Evolutionary conservation across 53 echinoderm and acorn worm species (phyloP).

Genomic region (Pentamera pediparva): DNA sequence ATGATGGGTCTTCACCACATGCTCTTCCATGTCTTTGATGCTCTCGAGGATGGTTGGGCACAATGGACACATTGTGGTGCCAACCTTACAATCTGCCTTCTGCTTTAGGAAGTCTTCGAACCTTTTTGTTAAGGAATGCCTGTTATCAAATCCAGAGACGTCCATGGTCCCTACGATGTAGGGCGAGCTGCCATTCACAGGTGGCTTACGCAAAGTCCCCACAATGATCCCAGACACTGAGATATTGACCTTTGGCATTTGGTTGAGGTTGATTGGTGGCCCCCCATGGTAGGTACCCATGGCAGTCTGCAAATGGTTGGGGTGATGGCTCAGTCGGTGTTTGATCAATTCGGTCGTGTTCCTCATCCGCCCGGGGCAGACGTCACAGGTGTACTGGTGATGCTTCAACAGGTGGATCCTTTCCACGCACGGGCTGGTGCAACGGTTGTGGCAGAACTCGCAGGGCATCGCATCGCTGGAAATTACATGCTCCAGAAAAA

Average conservation of each 20-base stretch:
- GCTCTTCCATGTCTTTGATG: background rate
- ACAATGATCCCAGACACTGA: too few species aligned
- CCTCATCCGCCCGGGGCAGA: background rate
- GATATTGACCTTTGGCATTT: background rate
- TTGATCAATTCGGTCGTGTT: background rate
- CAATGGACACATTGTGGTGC: background rate
- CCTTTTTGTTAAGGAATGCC: background rate
- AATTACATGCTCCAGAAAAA: too few species aligned
- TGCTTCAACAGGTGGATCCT: background rate
- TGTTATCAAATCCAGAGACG: too few species aligned
- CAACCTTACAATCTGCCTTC: background rate
- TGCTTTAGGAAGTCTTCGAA: background rate
- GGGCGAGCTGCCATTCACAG: too few species aligned
- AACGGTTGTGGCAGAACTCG: background rate
- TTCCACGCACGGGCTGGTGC: background rate
- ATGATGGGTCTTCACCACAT: background rate
- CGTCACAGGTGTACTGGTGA: constrained; percentile 1
- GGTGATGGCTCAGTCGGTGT: background rate
- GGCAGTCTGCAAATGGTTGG: background rate
- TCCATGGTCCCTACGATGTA: too few species aligned
- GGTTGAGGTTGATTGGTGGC: background rate
- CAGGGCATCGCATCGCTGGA: too few species aligned
- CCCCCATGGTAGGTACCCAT: background rate
- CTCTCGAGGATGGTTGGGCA: background rate
- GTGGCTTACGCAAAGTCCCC: too few species aligned